phyloP scores from a whole-genome alignment of 1,140 invertebrate species.

The Zaprionus capensis region DNA sequence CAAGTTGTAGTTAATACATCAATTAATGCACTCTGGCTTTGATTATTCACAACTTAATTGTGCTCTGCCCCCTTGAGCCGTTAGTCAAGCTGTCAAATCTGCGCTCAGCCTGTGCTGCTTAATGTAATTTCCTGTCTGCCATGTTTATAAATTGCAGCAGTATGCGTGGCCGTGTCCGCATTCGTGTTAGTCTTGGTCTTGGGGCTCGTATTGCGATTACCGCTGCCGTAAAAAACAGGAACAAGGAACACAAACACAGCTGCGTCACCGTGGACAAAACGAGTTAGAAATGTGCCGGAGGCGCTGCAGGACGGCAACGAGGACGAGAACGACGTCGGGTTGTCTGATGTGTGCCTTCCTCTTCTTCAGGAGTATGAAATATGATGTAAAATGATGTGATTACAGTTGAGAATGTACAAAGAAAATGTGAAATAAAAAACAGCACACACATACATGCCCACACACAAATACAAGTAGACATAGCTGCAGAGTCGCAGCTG shows the following conservation, averaged over 20 bases:
- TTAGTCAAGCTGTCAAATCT: conserved; percentile 31
- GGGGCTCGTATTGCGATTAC: conserved; percentile 25
- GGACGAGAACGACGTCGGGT: neutral
- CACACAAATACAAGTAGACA: conserved; percentile 51
- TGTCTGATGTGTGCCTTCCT: conserved; percentile 26
- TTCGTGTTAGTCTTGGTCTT: neutral
- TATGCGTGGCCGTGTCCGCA: neutral
- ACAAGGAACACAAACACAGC: conserved; percentile 35
- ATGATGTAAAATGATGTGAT: conserved; percentile 81
- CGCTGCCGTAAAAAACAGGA: conserved; percentile 10
- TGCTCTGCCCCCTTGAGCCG: conserved; percentile 9
- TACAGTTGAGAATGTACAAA: conserved; percentile 74
- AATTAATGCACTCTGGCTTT: neutral
- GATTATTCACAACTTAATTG: conserved; percentile 7
- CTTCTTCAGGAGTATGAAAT: conserved; percentile 71
- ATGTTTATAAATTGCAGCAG: conserved; percentile 38
- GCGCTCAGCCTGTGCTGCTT: conserved; percentile 38
- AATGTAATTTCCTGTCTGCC: conserved; percentile 66
- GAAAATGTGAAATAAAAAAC: conserved; percentile 45
- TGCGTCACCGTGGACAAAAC: conserved; percentile 33
- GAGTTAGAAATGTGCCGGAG: conserved; percentile 50
- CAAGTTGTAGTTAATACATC: neutral
- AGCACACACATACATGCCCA: conserved; percentile 1
- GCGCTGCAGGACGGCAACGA: conserved; percentile 16
- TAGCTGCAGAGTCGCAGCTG: conserved; percentile 17